A percentile compares a stretch with the other conserved stretches of the same genome.
These are phyloP conservation scores for Albula goreensis DNA, from an alignment of 2,113 vertebrate genomes.

Conservation along the genomic window DNA sequence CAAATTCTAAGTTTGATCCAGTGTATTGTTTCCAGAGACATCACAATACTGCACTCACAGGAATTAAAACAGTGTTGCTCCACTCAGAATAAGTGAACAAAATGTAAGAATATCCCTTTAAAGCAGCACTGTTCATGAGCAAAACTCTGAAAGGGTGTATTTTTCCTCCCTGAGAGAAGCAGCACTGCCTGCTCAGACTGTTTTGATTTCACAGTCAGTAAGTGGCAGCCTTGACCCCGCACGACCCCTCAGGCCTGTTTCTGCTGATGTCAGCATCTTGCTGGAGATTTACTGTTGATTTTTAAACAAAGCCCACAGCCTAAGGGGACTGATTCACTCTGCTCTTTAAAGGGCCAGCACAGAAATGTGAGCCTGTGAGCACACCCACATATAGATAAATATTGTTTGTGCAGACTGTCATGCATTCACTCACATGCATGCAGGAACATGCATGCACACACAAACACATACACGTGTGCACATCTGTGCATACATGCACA, in stretches of 20 bases:
- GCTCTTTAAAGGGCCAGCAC: slow-evolving; percentile 33
- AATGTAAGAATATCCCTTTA: too few species aligned
- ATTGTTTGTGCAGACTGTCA: neutral
- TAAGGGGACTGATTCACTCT: slow-evolving; percentile 19
- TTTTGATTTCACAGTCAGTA: slow-evolving; percentile 33
- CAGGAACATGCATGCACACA: neutral
- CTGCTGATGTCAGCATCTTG: slow-evolving; percentile 39
- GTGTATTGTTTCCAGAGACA: too few species aligned
- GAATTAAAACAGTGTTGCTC: too few species aligned
- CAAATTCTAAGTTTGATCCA: too few species aligned
- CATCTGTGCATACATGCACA: neutral
- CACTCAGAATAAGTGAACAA: too few species aligned
- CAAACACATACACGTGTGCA: slow-evolving; percentile 4
- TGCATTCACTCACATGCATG: slow-evolving; percentile 27
- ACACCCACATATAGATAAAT: neutral
- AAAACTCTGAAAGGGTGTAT: slow-evolving; percentile 11
- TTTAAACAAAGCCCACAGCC: slow-evolving; percentile 33
- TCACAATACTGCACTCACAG: too few species aligned
- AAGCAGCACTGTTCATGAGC: neutral
- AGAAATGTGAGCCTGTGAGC: neutral
- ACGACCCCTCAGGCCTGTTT: slow-evolving; percentile 21
- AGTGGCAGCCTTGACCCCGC: slow-evolving; percentile 34
- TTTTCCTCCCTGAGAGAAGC: neutral
- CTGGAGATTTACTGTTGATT: slow-evolving; percentile 37
- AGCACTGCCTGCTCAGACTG: slow-evolving; percentile 18